Evolutionary conservation across 2,888 invertebrate genomes (phyloP).

Genomic region (Eumacrocentrus americanus): DNA sequence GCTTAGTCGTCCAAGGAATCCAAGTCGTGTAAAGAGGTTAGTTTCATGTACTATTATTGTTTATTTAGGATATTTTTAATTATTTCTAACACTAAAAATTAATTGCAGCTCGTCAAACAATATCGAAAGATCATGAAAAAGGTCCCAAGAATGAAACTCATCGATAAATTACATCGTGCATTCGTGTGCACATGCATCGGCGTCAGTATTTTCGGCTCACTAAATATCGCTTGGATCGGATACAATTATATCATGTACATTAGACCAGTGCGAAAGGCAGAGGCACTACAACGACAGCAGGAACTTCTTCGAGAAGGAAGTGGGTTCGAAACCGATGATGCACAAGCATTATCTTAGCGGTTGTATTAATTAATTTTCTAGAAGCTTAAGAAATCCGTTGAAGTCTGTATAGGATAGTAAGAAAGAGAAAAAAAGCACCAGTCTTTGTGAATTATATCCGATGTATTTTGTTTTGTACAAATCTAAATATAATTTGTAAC

Average conservation of each 20-base stretch:
- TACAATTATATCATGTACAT: constrained; percentile 63
- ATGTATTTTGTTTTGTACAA: background rate
- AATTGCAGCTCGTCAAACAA: background rate
- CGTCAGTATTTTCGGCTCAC: constrained; percentile 59
- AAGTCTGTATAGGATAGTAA: no score
- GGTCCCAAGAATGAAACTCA: constrained; percentile 46
- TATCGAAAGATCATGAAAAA: background rate
- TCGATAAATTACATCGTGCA: constrained; percentile 64
- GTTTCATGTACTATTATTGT: background rate
- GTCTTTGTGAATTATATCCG: background rate
- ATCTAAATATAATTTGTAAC: background rate
- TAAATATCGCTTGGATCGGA: constrained; percentile 58
- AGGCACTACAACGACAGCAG: constrained; percentile 59
- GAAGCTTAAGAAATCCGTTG: no score
- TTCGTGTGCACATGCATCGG: constrained; percentile 63
- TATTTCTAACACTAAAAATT: background rate
- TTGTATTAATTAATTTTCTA: background rate
- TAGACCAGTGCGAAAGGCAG: constrained; percentile 55
- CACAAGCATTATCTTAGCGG: background rate
- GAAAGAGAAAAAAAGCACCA: background rate
- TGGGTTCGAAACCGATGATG: background rate
- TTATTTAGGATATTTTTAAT: background rate
- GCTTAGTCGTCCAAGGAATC: no score
- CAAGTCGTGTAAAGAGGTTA: background rate
- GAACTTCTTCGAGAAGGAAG: constrained; percentile 65